A percentile compares a stretch with the other conserved stretches of the same genome.
phyloP scores from a whole-genome alignment of 2,797 vertebrate species.

The Pyrrhura leucotis region DNA sequence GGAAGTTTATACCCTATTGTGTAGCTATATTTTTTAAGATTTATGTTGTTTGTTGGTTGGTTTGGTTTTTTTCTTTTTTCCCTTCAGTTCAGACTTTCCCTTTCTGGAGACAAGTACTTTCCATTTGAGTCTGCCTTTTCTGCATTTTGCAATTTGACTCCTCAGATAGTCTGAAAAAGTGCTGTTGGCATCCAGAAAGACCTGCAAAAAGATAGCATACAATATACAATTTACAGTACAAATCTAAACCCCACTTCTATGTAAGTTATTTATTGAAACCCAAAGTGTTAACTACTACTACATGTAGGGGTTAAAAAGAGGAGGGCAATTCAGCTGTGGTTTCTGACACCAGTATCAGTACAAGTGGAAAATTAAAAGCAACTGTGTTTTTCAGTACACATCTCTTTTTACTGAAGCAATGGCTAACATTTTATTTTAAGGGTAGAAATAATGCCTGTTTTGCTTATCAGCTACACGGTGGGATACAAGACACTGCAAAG shows the following conservation, averaged over 20 bases:
- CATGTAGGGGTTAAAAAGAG: not conserved
- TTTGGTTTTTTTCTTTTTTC: rapidly evolving
- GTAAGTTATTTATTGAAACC: not conserved
- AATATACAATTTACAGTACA: not conserved
- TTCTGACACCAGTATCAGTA: not conserved
- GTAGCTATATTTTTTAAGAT: not conserved
- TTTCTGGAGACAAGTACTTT: not conserved
- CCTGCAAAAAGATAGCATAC: not conserved
- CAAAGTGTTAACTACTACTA: not conserved
- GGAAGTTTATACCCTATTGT: not conserved
- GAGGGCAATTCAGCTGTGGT: not conserved
- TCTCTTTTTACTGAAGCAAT: not conserved
- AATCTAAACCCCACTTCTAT: not conserved
- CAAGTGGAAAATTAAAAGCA: not conserved
- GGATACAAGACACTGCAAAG: not conserved
- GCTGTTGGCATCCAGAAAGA: not conserved
- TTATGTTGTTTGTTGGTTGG: not conserved
- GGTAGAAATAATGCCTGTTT: not conserved
- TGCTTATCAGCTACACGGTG: not conserved
- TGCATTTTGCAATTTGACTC: not conserved
- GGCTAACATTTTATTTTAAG: not conserved
- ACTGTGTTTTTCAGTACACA: not conserved
- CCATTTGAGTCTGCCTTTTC: not conserved
- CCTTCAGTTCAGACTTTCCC: not conserved
- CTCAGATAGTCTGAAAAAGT: not conserved